These are phyloP conservation scores for Eurystomus gularis DNA, from an alignment of 2,113 vertebrate species.

Conservation along the genomic window DNA sequence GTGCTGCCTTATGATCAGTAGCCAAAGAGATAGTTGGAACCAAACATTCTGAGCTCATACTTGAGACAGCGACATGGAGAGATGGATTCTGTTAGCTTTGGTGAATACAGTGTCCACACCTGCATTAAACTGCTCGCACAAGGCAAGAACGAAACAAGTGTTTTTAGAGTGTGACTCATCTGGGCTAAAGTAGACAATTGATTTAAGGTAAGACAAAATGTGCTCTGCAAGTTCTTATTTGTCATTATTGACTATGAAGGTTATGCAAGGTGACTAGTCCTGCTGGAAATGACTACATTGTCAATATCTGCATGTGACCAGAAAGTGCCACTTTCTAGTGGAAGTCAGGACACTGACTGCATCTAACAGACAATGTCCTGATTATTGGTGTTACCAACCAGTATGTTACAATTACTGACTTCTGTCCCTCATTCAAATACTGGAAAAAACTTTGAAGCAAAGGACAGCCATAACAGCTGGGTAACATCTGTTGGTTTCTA, in stretches of 20 bases:
- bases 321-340: neutral
- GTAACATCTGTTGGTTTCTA: neutral
- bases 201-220: neutral
- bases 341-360: neutral
- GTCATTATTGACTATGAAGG: neutral
- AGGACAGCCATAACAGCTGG: neutral
- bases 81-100: neutral
- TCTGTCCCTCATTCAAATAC: neutral
- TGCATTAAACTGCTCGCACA: neutral
- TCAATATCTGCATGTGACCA: neutral
- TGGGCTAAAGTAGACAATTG: neutral
- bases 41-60: neutral
- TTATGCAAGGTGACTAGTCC: neutral
- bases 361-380: neutral
- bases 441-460: neutral
- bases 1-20: neutral
- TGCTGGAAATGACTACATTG: neutral
- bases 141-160: neutral
- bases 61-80: neutral
- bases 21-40: neutral
- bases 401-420: neutral
- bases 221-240: neutral
- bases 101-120: neutral
- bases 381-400: neutral
- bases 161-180: neutral